These are phyloP conservation scores for Halcyon senegalensis DNA, from an alignment of 2,113 vertebrate species.

Conservation along the genomic window DNA sequence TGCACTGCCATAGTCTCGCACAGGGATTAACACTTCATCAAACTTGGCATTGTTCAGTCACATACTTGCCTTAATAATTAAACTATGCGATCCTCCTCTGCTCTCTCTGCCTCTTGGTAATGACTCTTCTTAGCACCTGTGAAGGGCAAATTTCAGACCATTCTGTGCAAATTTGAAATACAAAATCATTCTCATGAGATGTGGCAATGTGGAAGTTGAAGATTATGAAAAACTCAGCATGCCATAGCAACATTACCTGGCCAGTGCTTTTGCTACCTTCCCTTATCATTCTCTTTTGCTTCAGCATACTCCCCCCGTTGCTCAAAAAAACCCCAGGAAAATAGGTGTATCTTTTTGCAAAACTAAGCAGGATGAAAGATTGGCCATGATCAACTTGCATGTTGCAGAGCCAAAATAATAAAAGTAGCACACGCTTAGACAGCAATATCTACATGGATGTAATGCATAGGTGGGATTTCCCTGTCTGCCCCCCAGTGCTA, in stretches of 20 bases:
- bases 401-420: not conserved
- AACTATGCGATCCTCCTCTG: not conserved
- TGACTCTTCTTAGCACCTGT: not conserved
- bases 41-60: not conserved
- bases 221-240: not conserved
- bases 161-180: not conserved
- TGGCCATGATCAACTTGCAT: not conserved
- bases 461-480: not conserved
- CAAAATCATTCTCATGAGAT: not conserved
- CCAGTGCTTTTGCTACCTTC: not conserved
- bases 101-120: not conserved
- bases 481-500: not conserved
- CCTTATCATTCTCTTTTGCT: not conserved
- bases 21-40: not conserved
- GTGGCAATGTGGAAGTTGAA: not conserved
- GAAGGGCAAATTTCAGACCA: not conserved
- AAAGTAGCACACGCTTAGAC: not conserved
- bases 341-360: not conserved
- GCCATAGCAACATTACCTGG: not conserved
- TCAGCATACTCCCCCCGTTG: not conserved
- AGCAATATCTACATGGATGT: not conserved
- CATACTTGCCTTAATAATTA: not conserved
- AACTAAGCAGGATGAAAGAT: not conserved
- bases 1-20: not conserved
- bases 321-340: not conserved